Base-by-base conservation (phyloP, 2,797 vertebrate species). In the Sebastes matsubarae region DNA sequence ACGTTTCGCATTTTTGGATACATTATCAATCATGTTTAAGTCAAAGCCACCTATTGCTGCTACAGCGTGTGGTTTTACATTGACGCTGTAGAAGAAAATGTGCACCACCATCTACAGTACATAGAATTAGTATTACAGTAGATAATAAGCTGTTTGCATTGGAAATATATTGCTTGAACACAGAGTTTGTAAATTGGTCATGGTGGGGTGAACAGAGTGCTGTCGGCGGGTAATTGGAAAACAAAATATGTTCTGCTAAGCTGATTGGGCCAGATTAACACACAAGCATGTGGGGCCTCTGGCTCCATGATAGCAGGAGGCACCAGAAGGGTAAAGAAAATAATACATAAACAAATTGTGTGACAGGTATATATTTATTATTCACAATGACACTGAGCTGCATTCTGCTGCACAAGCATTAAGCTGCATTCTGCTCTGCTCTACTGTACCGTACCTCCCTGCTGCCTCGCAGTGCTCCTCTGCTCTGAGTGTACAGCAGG, bases 361-460 rank as follows among this genome's bases (percentile, higher is more conserved):
- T 84, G 86, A 86, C 80, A 77, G 82, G 65, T 82, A 80, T 83
- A n/a, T 86, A 84, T 84, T 89, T 89, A 91, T 89, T 88, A 87
- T 89, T 89, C 83, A 86, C 83, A 89, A 68, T 92, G 91, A 91
- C 87, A 87, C 68, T 38, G 83, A 87, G 89, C 81, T 80, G 86
- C 80, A 79, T 91, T 94, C 79, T 90, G 92, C 89, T 87, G 89
- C 86, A 91, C 80, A 90, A 93, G 90, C 87, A 92, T n/a, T 79
- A 76, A 85, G 79, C 87, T 72, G 84, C 85, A 82, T 80, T 81
- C 65, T 80, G 80, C 50, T 82, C 38, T 55, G 75, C 77, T 81
- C 63, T 10, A 16, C 68, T 75, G 77, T 85, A 30, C 85, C 42
- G 69, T 77, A 85, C 54, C 77, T 86, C 89, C 83, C 87, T 27